Conservation (phyloP, 2,113 vertebrate genomes). For the Aix galericulata region DNA sequence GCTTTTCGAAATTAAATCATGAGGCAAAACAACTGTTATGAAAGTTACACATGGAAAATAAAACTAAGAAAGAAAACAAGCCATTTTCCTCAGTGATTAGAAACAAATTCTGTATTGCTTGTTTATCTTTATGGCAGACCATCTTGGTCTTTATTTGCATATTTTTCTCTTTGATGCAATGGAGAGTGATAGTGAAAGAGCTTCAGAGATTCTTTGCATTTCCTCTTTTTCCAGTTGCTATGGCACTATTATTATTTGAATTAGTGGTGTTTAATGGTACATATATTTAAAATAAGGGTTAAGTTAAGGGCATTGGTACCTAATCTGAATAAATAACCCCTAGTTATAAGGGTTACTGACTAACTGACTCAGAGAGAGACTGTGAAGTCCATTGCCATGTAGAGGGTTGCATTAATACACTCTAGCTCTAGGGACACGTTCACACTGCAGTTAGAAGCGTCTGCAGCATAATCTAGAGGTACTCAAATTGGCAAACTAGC, state of each 20-base stretch:
- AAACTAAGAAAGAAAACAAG: background rate
- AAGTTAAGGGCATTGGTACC: background rate
- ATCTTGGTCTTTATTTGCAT: background rate
- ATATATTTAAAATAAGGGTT: slow-evolving; percentile 9
- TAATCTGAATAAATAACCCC: slow-evolving; percentile 29
- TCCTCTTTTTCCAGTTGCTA: background rate
- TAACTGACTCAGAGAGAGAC: background rate
- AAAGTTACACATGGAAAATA: background rate
- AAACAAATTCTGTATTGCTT: background rate
- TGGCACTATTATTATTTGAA: background rate
- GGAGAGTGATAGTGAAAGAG: background rate
- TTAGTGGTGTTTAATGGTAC: background rate
- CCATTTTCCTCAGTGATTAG: background rate
- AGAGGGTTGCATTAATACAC: background rate
- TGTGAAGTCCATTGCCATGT: background rate
- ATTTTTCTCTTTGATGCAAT: background rate
- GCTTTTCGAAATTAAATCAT: background rate
- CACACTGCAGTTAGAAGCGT: background rate
- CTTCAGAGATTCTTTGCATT: background rate
- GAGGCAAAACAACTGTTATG: background rate
- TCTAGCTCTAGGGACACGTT: background rate
- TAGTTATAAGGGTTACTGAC: background rate
- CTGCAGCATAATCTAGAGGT: background rate
- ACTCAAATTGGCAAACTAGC: background rate
- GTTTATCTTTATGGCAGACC: background rate